These are phyloP conservation scores for Griposia aprilina DNA, from an alignment of 2,888 invertebrate genomes.

Conservation along the genomic window DNA sequence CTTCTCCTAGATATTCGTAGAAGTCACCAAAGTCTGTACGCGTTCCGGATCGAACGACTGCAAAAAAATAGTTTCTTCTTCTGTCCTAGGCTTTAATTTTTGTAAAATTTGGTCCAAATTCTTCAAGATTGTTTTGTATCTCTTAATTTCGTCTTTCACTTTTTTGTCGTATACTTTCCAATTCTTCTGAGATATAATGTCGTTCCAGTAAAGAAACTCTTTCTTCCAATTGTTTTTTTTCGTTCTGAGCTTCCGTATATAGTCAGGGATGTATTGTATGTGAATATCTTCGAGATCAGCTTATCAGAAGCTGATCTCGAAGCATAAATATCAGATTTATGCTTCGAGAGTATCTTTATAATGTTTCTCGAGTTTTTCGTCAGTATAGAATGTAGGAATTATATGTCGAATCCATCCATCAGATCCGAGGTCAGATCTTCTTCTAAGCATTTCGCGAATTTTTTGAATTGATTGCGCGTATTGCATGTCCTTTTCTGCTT, in stretches of 20 bases:
- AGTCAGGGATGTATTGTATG: too few species aligned
- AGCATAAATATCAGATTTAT: background rate
- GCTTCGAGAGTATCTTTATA: accelerated
- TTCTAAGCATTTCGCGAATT: too few species aligned
- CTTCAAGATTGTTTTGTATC: too few species aligned
- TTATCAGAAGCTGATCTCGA: too few species aligned
- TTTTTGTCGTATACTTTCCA: slow-evolving; percentile 10
- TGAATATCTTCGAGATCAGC: too few species aligned
- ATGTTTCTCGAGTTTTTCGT: accelerated
- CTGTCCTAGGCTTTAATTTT: accelerated
- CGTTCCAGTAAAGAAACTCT: too few species aligned
- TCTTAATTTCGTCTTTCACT: background rate
- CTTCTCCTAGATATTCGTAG: background rate
- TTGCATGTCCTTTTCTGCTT: background rate
- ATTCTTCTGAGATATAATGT: slow-evolving; percentile 11
- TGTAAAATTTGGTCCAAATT: background rate
- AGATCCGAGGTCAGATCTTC: background rate
- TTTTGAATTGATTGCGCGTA: background rate
- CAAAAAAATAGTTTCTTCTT: background rate
- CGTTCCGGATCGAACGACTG: slow-evolving; percentile 20
- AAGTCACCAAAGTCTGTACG: background rate
- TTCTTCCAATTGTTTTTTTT: too few species aligned
- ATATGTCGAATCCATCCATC: too few species aligned
- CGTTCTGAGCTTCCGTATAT: too few species aligned
- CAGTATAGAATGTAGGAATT: background rate